phyloP scores from a whole-genome alignment of 2,797 vertebrate genomes.

The Caiman crocodilus region DNA sequence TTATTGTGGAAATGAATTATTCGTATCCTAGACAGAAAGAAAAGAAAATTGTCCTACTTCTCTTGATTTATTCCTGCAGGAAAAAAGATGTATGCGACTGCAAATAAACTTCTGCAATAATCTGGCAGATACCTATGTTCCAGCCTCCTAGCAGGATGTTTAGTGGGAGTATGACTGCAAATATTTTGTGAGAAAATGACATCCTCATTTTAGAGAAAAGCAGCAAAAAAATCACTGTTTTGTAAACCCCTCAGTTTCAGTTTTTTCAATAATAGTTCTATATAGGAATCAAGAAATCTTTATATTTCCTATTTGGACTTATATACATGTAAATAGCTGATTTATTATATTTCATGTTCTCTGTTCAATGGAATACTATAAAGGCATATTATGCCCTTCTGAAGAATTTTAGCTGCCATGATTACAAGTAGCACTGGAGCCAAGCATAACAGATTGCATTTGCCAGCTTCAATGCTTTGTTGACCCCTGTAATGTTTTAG shows the following conservation, averaged over 20 bases:
- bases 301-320: not conserved
- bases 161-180: too few relatives aligned
- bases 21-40: not conserved
- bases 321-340: not conserved
- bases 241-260: not conserved
- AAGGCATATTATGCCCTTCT: not conserved
- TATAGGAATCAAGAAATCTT: not conserved
- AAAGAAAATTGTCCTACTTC: not conserved
- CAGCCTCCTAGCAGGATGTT: too few relatives aligned
- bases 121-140: too few relatives aligned
- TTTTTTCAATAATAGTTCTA: not conserved
- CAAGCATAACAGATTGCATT: not conserved
- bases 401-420: not conserved
- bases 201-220: too few relatives aligned
- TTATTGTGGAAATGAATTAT: not conserved
- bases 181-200: too few relatives aligned
- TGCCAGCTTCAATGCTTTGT: not conserved
- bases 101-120: too few relatives aligned
- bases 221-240: not conserved
- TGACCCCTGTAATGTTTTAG: not conserved
- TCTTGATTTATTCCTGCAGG: not conserved
- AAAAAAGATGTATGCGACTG: too few relatives aligned
- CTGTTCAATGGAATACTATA: not conserved
- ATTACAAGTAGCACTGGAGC: not conserved
- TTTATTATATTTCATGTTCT: not conserved